A percentile compares a stretch with the other conserved stretches of the same genome.
Evolutionary conservation across 1,140 invertebrate species (phyloP).

Genomic region (Zophobas atratus): DNA sequence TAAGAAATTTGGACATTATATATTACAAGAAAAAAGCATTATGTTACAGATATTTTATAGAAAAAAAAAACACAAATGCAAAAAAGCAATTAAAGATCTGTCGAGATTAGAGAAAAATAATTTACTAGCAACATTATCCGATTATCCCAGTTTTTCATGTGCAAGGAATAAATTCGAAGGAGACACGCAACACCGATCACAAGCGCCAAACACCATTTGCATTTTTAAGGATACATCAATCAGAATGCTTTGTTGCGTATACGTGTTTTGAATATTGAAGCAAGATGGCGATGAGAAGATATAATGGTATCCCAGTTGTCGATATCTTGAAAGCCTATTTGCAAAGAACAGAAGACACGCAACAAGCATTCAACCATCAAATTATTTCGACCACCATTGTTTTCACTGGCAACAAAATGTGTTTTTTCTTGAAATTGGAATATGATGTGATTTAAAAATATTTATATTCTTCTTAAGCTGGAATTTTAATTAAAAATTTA

Average conservation of each 20-base stretch:
- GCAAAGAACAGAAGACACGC: neutral
- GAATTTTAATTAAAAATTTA: neutral
- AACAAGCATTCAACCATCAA: slow-evolving; percentile 10
- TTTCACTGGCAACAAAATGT: neutral
- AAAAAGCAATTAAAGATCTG: slow-evolving; percentile 27
- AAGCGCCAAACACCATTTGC: slow-evolving; percentile 46
- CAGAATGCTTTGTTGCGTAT: slow-evolving; percentile 43
- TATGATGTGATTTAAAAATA: too few species aligned
- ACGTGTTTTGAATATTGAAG: slow-evolving; percentile 40
- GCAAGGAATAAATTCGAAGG: slow-evolving; percentile 42
- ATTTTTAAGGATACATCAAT: slow-evolving; percentile 49
- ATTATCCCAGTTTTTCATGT: slow-evolving; percentile 31
- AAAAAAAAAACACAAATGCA: neutral
- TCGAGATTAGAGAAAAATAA: slow-evolving; percentile 21
- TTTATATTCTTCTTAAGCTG: neutral
- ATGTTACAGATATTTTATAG: too few species aligned
- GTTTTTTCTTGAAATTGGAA: neutral
- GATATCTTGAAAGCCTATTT: slow-evolving; percentile 21
- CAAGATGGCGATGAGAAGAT: slow-evolving; percentile 26
- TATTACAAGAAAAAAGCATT: neutral
- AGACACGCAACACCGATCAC: slow-evolving; percentile 46
- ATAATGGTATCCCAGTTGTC: slow-evolving; percentile 12
- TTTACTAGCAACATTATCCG: slow-evolving; percentile 1
- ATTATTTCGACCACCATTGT: slow-evolving; percentile 6
- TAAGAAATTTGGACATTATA: too few species aligned